Base-by-base conservation (phyloP, 1,140 invertebrate genomes). In the Drosophila teissieri region DNA sequence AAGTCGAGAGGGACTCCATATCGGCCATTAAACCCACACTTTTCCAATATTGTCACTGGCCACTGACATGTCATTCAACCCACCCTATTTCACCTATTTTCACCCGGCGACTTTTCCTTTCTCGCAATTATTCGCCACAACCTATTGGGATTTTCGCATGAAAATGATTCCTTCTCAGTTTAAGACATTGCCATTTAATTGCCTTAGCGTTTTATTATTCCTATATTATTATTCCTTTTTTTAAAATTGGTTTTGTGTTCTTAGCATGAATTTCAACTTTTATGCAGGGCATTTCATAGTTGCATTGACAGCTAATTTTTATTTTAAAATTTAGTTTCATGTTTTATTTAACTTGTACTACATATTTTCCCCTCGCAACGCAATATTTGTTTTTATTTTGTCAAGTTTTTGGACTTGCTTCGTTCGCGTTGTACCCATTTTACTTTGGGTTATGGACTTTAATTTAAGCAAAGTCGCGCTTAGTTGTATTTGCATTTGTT, bases 121-220 rank as follows among this genome's bases (percentile, higher is more conserved):
- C 10, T 24, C 22, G 51, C 36, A 62, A 54, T 73, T 73, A 44
- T 54, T 42, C 11, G 46, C 27, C 39, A 40, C 64, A 51, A 44
- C 39, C 54, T 62, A 63, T 73, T 53, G 57, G 49, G 34, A 49
- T 62, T 73, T 73, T 73, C 22, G 49, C 70, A 73, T 62, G 39
- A 63, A 54, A 62, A 48, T 46, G 0, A 8, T 61, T 60, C 6
- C n/a, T 55, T 63, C n/a, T 5, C n/a, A 17, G 31, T 52, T 11
- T 49, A 4, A 31, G 27, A 7, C 5, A 27, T 27, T 27, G 27
- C 8, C 27, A 8, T 31, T 31, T 8, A 2, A 31, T 8, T 31
- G 7, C 2, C 27, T 31, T 19, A 40, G 4, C 42, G 22, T 44
- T 12, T 60, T 17, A 24, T n/a, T 49, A 3, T 22, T 3, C 22